A percentile compares a stretch with the other conserved stretches of the same genome.
These are phyloP conservation scores for Agrotis exclamationis DNA, from an alignment of 2,888 invertebrate species.

Conservation along the genomic window DNA sequence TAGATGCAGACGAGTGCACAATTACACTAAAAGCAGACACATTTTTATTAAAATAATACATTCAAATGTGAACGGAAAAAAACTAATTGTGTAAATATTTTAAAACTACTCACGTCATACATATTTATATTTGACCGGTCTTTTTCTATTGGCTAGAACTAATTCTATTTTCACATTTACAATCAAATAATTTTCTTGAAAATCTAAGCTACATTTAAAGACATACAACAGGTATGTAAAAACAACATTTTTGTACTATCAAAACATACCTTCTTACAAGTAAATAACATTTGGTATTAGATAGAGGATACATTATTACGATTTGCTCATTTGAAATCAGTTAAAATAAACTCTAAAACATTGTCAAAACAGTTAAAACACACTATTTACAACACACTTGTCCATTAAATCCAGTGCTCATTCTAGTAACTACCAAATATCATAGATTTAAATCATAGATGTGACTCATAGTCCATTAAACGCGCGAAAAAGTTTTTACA, in stretches of 20 bases:
- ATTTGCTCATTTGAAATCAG: constrained; percentile 11
- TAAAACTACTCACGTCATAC: constrained; percentile 48
- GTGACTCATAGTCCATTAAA: too few relatives aligned
- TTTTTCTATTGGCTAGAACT: constrained; percentile 25
- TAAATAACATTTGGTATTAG: constrained; percentile 7
- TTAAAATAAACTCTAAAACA: not conserved
- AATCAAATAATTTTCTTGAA: not conserved
- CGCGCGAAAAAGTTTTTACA: too few relatives aligned
- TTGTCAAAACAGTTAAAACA: constrained; percentile 13
- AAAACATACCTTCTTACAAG: constrained; percentile 13
- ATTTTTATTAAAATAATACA: not conserved
- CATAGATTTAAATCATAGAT: too few relatives aligned
- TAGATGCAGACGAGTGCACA: constrained; percentile 40
- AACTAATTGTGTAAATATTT: constrained; percentile 21
- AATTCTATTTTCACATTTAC: constrained; percentile 25
- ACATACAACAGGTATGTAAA: constrained; percentile 25
- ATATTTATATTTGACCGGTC: constrained; percentile 28
- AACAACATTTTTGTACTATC: constrained; percentile 46
- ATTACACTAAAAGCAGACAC: constrained; percentile 42
- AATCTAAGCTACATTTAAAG: constrained; percentile 19
- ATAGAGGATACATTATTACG: constrained; percentile 31
- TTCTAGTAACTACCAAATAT: constrained; percentile 30
- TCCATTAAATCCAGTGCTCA: constrained; percentile 38
- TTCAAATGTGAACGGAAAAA: not conserved
- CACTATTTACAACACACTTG: constrained; percentile 41